A percentile compares a stretch with the other conserved stretches of the same genome.
These are phyloP conservation scores for Latheticus oryzae DNA, from an alignment of 2,888 invertebrate genomes.

Conservation along the genomic window DNA sequence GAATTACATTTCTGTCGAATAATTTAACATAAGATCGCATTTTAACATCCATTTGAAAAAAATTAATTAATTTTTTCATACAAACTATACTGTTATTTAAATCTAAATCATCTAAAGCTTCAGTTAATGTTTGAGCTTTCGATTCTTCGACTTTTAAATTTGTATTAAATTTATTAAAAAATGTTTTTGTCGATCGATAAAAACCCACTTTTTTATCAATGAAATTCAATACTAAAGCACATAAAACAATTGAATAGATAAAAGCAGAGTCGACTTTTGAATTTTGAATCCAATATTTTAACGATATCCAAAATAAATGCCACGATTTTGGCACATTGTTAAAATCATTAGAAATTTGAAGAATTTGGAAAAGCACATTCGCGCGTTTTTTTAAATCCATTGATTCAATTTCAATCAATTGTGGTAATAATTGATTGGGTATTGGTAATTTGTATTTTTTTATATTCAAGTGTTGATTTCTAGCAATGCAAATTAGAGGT, in stretches of 20 bases:
- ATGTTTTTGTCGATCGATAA: conserved; percentile 63
- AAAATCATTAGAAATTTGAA: conserved; percentile 64
- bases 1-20: conserved; percentile 71
- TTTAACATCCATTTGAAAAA: conserved; percentile 71
- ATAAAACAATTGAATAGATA: conserved; percentile 71
- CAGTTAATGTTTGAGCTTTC: conserved; percentile 15
- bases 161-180: conserved; percentile 51
- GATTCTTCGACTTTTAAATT: conserved; percentile 45
- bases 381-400: conserved; percentile 52
- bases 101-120: conserved; percentile 68
- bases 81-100: conserved; percentile 71
- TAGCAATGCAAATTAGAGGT: conserved; percentile 56
- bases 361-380: conserved; percentile 66
- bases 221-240: conserved; percentile 70
- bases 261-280: conserved; percentile 64
- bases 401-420: conserved; percentile 58
- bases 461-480: conserved; percentile 52
- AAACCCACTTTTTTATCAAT: conserved; percentile 71
- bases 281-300: conserved; percentile 71
- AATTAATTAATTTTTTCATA: conserved; percentile 70
- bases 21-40: conserved; percentile 68
- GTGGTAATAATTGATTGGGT: conserved; percentile 56
- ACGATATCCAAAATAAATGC: conserved; percentile 70
- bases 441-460: conserved; percentile 44
- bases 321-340: conserved; percentile 69